Conservation (phyloP, 2,113 vertebrate species). For the Catharus fuscescens region DNA sequence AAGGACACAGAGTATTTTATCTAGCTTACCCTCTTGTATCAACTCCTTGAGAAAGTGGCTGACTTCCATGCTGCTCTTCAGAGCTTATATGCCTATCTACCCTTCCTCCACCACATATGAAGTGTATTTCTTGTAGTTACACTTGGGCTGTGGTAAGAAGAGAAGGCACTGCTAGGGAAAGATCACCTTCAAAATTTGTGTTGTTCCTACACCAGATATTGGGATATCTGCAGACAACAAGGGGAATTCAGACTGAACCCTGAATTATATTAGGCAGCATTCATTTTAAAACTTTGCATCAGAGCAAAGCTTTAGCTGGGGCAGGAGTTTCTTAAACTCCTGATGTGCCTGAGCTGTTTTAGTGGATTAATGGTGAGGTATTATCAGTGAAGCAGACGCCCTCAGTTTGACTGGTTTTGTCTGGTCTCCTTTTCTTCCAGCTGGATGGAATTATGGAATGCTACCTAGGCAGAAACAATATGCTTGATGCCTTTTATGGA, state of each 20-base stretch:
- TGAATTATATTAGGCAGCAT: neutral
- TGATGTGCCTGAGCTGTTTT: neutral
- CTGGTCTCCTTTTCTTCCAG: constrained; percentile 16
- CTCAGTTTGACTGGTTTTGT: constrained; percentile 13
- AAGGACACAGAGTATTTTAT: neutral
- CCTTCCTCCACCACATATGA: rapidly evolving
- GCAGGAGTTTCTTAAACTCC: constrained; percentile 9
- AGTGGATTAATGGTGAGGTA: constrained; percentile 7
- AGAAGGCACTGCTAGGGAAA: neutral
- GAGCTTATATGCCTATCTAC: neutral
- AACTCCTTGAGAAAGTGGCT: neutral
- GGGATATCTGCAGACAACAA: neutral
- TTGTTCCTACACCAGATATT: neutral
- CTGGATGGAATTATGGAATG: constrained; percentile 10
- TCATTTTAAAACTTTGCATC: neutral
- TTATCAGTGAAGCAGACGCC: constrained; percentile 20
- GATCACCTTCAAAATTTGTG: neutral
- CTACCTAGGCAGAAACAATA: neutral
- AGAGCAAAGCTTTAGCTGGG: neutral
- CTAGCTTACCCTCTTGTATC: neutral
- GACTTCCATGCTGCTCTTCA: neutral
- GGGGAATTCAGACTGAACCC: neutral
- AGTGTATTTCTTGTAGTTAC: neutral
- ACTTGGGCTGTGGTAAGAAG: neutral
- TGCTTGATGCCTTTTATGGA: neutral